Conservation (phyloP, 2,888 invertebrate genomes). For the Phengaris alcon region DNA sequence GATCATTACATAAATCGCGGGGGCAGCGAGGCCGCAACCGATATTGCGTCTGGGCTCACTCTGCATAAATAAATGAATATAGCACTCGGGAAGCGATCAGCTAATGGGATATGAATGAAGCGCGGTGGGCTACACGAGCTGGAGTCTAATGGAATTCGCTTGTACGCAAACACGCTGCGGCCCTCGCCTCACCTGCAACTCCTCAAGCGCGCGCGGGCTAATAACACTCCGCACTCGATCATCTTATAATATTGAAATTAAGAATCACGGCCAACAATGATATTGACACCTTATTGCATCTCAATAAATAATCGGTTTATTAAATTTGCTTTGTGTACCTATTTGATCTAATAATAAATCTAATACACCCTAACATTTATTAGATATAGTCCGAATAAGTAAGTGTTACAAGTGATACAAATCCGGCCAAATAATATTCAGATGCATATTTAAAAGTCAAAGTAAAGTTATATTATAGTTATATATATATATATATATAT, state of each 20-base stretch:
- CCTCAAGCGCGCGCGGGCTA: neutral
- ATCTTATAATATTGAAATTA: slow-evolving; percentile 6
- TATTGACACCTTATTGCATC: neutral
- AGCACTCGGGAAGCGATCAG: slow-evolving; percentile 74
- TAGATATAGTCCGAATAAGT: too few species aligned
- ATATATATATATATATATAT: too few species aligned
- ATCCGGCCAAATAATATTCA: too few species aligned
- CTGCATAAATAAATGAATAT: slow-evolving; percentile 56
- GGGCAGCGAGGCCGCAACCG: slow-evolving; percentile 37
- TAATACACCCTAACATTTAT: too few species aligned
- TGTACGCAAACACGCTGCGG: slow-evolving; percentile 77
- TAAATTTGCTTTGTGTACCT: too few species aligned
- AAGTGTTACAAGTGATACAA: too few species aligned
- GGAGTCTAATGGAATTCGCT: slow-evolving; percentile 77
- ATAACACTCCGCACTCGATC: slow-evolving; percentile 11
- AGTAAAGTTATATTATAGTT: too few species aligned
- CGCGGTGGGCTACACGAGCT: slow-evolving; percentile 67
- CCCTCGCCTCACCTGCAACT: slow-evolving; percentile 49
- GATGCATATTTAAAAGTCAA: too few species aligned
- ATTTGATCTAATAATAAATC: too few species aligned
- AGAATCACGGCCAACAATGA: neutral
- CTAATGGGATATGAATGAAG: slow-evolving; percentile 78
- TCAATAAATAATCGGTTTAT: too few species aligned
- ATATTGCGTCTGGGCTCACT: slow-evolving; percentile 39
- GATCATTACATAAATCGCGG: slow-evolving; percentile 40